Evolutionary conservation across 2,113 vertebrate species (phyloP), one percentile per base, ranked within the genome.

Genomic region (Ptyas mucosa): DNA sequence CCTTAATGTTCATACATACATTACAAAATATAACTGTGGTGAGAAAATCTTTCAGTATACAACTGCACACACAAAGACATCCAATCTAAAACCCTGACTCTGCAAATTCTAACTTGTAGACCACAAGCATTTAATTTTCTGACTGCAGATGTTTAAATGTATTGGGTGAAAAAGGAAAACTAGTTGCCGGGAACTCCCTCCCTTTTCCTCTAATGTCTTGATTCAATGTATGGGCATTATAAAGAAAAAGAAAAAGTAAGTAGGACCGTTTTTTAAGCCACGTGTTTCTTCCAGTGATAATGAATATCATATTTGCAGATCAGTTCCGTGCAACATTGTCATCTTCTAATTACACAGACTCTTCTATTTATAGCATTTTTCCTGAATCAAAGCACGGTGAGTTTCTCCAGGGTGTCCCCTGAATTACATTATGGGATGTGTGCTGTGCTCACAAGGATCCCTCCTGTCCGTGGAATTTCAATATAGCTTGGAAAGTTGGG

Each of bases 401-500:
- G 8, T n/a, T 52, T 39, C 11, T 87, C 49, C 43, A 21, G 15
- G 23, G 9, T 24, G 3, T 92, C 90, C 95, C 90, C n/a, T 0
- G 34, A 94, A 91, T 69, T 91, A 61, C 86, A 93, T 0, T 81
- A 92, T 0, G 23, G 0, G 55, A 88, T 85, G 69, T n/a, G 0
- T 26, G 0, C 0, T 92, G 43, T 29, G 21, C 0, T 52, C 26
- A 58, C 23, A 88, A 90, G 34, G 12, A 1, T 46, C 20, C 18
- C 4, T 15, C 14, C n/a, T 3, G 91, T 39, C 87, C 75, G 55
- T 93, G 39, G 39, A 12, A 26, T 26, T 92, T 93, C 49, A 85
- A 89, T 95, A 94, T 93, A 95, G 92, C 49, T 55, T 69, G 85
- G 26, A 89, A 90, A 89, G 87, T 92, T 85, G 49, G 58, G 26